Conservation (phyloP, 2,888 invertebrate species). For the Leptinotarsa rubiginosa region DNA sequence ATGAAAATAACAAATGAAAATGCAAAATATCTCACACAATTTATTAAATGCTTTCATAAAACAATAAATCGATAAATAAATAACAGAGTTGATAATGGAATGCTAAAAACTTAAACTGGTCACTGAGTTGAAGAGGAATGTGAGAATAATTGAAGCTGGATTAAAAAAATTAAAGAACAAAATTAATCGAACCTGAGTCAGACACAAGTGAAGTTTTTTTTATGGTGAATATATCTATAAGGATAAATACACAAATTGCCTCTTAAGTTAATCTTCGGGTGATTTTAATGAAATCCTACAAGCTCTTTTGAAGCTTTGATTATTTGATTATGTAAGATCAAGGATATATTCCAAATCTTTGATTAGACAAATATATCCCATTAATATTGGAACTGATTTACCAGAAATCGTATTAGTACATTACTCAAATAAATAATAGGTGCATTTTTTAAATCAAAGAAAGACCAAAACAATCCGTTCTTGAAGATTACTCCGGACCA, state of each 20-base stretch:
- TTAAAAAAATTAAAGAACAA: constrained; percentile 9
- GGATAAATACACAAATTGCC: not conserved
- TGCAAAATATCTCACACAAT: not conserved
- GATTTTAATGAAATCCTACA: too few relatives aligned
- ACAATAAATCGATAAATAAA: constrained; percentile 20
- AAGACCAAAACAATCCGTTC: not conserved
- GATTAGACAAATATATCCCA: too few relatives aligned
- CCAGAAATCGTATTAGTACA: too few relatives aligned
- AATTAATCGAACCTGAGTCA: not conserved
- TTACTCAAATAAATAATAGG: too few relatives aligned
- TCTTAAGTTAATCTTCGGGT: too few relatives aligned
- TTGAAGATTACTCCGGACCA: too few relatives aligned
- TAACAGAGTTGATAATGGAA: constrained; percentile 12
- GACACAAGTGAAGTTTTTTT: not conserved
- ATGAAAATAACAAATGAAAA: not conserved
- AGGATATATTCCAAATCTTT: too few relatives aligned
- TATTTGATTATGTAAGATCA: too few relatives aligned
- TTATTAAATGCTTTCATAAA: constrained; percentile 15
- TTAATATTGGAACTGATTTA: too few relatives aligned
- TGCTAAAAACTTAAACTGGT: not conserved
- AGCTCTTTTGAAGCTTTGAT: too few relatives aligned
- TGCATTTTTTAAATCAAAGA: too few relatives aligned
- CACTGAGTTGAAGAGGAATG: not conserved
- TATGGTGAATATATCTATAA: not conserved
- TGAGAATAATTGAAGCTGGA: constrained; percentile 17